A percentile compares a stretch with the other conserved stretches of the same genome.
These are phyloP conservation scores for Nephotettix cincticeps DNA, from an alignment of 1,140 invertebrate genomes.

Conservation along the genomic window DNA sequence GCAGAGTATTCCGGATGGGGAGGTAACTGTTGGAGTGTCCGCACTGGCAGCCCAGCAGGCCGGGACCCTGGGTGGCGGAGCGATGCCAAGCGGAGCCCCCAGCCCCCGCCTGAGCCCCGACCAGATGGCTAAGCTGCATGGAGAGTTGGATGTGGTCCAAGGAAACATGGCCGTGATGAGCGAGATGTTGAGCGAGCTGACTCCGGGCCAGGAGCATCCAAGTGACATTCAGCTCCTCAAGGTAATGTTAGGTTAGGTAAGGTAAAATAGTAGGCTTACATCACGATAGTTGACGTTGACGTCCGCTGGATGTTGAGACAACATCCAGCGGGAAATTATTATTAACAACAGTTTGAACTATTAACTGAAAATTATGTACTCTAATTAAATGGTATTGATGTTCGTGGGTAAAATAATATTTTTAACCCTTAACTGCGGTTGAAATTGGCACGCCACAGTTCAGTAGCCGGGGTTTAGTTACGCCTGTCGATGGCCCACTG, in stretches of 20 bases:
- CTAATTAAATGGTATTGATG: too few species aligned
- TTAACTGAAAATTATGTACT: too few species aligned
- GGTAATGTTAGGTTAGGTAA: conserved; percentile 42
- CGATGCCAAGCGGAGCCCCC: conserved; percentile 8
- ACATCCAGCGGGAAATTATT: too few species aligned
- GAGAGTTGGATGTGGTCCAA: conserved; percentile 90
- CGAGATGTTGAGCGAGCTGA: conserved; percentile 92
- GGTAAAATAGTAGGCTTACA: too few species aligned
- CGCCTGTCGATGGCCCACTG: too few species aligned
- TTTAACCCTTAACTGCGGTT: too few species aligned
- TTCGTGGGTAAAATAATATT: too few species aligned
- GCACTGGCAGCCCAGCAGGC: conserved; percentile 19
- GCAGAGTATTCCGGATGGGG: conserved; percentile 58
- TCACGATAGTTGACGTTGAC: too few species aligned
- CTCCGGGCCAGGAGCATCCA: conserved; percentile 66
- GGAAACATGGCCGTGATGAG: conserved; percentile 91
- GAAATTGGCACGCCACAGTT: too few species aligned
- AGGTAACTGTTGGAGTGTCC: conserved; percentile 23
- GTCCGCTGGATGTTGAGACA: too few species aligned
- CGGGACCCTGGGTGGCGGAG: not conserved
- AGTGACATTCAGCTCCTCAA: conserved; percentile 59
- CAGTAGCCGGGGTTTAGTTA: too few species aligned
- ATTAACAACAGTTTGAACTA: too few species aligned
- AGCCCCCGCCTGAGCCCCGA: conserved; percentile 63
- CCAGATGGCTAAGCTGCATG: conserved; percentile 83